Base-by-base conservation (phyloP, 1,140 invertebrate species). In the Augochlora pura region DNA sequence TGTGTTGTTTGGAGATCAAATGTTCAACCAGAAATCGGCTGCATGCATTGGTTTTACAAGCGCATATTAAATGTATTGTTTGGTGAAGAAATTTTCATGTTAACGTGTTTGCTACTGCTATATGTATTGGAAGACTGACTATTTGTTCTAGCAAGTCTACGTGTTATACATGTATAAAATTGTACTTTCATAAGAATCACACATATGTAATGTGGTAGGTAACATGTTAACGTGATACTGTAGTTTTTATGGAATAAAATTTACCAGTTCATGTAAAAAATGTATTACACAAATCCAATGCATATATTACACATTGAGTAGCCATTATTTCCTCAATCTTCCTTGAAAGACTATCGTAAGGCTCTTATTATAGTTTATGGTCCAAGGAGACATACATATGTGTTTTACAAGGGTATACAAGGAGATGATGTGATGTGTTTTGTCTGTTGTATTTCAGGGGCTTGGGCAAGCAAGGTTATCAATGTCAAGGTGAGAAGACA, bases 381-480 rank as follows among this genome's bases (percentile, higher is more conserved):
- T 78, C 76, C 78, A 85, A 90, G 85, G 86, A 85, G 87, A 86
- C 84, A 89, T 87, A 89, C 88, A 83, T 90, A 90, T 89, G 88
- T 92, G 91, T 92, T 90, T 91, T 88, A 89, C 63, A 72, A 90
- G 87, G 90, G 88, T 88, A 86, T 88, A 91, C 77, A 86, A 89
- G 87, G 88, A 91, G 88, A 92, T 85, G 87, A 93, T 91, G 91
- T 93, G 91, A 93, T 89, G 91, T 92, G 92, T 93, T 92, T 92
- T 93, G 93, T 94, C 93, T 93, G 93, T 95, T 96, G 94, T 95
- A 94, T 96, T 95, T 91, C 95, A 98, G 97, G 98, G 98, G 98
- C 93, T 95, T 99, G 90, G 97, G 98, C 91, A 99, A 99, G 94
- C 99, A 99, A 95, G 99, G 99, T 92, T 99, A 99, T 95, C 99